These are phyloP conservation scores for Diprion similis DNA, from an alignment of 1,140 invertebrate genomes.

Conservation along the genomic window DNA sequence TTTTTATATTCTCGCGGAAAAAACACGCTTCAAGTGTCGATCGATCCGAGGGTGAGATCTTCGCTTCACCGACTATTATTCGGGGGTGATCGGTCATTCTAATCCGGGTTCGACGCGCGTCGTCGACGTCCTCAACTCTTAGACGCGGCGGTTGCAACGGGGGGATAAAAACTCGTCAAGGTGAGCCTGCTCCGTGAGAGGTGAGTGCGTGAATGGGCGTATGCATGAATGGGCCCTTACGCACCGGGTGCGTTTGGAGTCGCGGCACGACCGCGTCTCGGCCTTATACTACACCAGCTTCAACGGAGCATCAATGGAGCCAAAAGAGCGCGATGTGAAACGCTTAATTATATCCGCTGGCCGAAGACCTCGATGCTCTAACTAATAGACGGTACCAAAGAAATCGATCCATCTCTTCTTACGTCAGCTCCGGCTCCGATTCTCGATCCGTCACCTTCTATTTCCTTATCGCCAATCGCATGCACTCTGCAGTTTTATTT, in stretches of 20 bases:
- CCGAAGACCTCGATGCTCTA: neutral
- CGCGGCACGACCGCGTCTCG: neutral
- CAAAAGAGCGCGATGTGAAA: neutral
- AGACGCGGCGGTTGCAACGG: neutral
- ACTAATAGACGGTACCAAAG: neutral
- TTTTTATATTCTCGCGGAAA: no score
- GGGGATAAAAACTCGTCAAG: conserved; percentile 48
- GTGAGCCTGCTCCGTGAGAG: conserved; percentile 43
- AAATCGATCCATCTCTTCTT: neutral
- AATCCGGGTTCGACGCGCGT: no score
- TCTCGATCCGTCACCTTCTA: no score
- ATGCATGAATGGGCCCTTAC: conserved; percentile 50
- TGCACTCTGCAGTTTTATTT: no score
- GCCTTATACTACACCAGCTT: neutral
- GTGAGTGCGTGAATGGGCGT: conserved; percentile 51
- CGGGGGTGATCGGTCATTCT: no score
- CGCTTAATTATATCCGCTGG: neutral
- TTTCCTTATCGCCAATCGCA: no score
- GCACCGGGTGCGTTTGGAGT: conserved; percentile 16
- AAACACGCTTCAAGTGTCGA: no score
- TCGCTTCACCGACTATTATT: no score
- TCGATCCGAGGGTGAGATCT: no score
- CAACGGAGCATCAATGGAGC: neutral
- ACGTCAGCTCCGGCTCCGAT: no score
- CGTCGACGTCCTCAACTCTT: no score